These are phyloP conservation scores for Macquaria australasica DNA, from an alignment of 2,113 vertebrate genomes.

Conservation along the genomic window DNA sequence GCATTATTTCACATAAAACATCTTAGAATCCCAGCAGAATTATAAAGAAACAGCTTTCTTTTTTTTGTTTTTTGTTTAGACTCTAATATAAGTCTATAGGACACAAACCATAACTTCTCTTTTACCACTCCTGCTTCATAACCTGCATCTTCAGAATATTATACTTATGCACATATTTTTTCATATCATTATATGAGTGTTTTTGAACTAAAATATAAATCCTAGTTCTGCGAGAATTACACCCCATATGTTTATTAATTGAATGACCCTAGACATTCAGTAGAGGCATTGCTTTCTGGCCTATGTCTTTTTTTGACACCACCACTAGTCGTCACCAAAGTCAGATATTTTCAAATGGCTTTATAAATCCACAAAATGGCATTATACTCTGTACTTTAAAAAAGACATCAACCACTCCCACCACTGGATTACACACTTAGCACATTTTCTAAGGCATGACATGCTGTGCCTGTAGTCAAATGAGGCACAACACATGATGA, in stretches of 20 bases:
- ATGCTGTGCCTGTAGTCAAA: neutral
- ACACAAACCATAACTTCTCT: neutral
- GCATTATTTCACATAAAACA: neutral
- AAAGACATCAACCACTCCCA: neutral
- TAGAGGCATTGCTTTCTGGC: neutral
- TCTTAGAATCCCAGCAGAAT: neutral
- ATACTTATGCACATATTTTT: neutral
- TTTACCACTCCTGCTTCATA: neutral
- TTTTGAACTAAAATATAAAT: neutral
- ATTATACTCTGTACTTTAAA: constrained; percentile 25
- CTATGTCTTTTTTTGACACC: neutral
- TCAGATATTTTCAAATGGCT: neutral
- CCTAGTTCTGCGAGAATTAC: neutral
- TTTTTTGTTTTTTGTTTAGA: neutral
- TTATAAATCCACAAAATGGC: constrained; percentile 63
- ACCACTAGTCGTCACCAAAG: fast-evolving
- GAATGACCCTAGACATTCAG: neutral
- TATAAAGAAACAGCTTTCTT: neutral
- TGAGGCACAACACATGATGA: neutral
- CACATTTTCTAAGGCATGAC: neutral
- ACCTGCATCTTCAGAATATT: neutral
- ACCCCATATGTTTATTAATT: neutral
- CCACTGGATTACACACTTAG: neutral
- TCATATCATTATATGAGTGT: neutral
- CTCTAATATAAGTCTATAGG: neutral